These are phyloP conservation scores for Troides helena DNA, from an alignment of 2,888 invertebrate genomes.

Conservation along the genomic window DNA sequence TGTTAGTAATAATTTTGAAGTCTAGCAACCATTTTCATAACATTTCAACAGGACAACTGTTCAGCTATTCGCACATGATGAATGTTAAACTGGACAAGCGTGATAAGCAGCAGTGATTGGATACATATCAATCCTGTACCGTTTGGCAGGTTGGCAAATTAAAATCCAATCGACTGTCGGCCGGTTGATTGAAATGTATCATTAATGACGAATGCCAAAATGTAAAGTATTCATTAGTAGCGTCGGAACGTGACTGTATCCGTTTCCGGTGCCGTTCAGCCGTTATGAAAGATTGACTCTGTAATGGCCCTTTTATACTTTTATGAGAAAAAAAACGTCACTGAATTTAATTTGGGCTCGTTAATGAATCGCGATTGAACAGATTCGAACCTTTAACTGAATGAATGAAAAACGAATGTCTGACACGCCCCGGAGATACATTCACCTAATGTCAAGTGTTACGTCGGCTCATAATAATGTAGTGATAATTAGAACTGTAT, in stretches of 20 bases:
- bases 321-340: constrained; percentile 33
- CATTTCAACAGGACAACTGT: too few relatives aligned
- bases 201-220: constrained; percentile 52
- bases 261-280: constrained; percentile 43
- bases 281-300: constrained; percentile 45
- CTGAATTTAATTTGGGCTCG: constrained; percentile 32
- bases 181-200: constrained; percentile 32
- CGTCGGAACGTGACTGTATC: constrained; percentile 48
- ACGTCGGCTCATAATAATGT: too few relatives aligned
- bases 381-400: too few relatives aligned
- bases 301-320: constrained; percentile 36
- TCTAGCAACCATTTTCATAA: too few relatives aligned
- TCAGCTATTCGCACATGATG: neutral
- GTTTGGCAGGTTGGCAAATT: constrained; percentile 22
- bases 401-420: too few relatives aligned
- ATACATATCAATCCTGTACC: constrained; percentile 11
- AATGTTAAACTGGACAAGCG: neutral
- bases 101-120: constrained; percentile 4
- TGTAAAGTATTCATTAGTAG: constrained; percentile 56
- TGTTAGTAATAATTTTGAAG: too few relatives aligned
- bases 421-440: too few relatives aligned
- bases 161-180: constrained; percentile 23
- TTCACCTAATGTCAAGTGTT: too few relatives aligned
- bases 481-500: too few relatives aligned
- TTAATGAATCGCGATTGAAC: too few relatives aligned